Conservation (phyloP, 1,140 invertebrate species). For the Lasaia peninsularis region DNA sequence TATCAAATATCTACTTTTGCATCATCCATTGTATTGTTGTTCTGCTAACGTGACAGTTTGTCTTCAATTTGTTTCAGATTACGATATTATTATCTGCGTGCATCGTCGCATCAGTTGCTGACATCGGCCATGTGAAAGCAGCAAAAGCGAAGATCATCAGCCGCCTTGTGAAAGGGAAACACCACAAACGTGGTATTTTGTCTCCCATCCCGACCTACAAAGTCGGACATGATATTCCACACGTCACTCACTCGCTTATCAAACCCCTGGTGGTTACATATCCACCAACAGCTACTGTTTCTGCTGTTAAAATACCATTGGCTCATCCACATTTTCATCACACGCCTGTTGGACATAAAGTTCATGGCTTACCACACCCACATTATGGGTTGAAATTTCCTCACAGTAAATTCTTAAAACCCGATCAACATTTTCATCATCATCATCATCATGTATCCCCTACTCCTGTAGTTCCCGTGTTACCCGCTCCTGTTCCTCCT, state of each 20-base stretch:
- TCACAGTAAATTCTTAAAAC: conserved; percentile 53
- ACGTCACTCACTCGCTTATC: conserved; percentile 65
- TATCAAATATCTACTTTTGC: too few species aligned
- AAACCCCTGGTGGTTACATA: conserved; percentile 71
- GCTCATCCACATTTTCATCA: conserved; percentile 49
- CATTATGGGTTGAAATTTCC: conserved; percentile 61
- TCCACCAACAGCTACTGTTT: conserved; percentile 62
- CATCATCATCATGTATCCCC: conserved; percentile 62
- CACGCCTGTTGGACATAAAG: conserved; percentile 44
- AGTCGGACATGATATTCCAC: conserved; percentile 65
- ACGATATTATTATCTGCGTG: conserved; percentile 46
- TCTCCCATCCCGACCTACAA: conserved; percentile 63
- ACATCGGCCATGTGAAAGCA: conserved; percentile 50
- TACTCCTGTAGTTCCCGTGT: conserved; percentile 46
- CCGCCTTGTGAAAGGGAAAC: conserved; percentile 40
- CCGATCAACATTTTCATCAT: conserved; percentile 61
- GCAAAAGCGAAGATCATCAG: conserved; percentile 46
- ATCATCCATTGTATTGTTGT: not conserved
- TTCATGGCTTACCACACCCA: conserved; percentile 49
- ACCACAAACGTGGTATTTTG: conserved; percentile 67
- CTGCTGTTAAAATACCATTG: conserved; percentile 66
- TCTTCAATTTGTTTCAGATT: conserved; percentile 55
- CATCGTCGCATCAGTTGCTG: conserved; percentile 39
- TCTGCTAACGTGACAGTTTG: not conserved
- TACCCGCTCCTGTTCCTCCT: conserved; percentile 32